A percentile compares a stretch with the other conserved stretches of the same genome.
These are phyloP conservation scores for Sarcoramphus papa DNA, from an alignment of 2,797 vertebrate species.

Conservation along the genomic window DNA sequence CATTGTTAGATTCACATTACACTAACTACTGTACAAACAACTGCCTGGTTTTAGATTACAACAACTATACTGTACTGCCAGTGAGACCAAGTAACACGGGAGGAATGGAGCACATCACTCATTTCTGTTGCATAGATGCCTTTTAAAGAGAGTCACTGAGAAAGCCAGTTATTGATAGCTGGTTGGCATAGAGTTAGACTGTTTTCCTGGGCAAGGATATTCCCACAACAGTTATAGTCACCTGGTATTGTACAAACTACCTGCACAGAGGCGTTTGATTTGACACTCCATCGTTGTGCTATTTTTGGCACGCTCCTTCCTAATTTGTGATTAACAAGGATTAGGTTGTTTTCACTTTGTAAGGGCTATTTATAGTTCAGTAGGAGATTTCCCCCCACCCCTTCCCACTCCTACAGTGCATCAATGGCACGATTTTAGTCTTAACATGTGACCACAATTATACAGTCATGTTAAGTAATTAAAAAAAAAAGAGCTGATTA, in stretches of 20 bases:
- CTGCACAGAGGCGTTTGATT: constrained; percentile 16
- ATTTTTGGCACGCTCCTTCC: constrained; percentile 14
- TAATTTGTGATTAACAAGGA: constrained; percentile 58
- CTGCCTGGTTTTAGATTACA: constrained; percentile 48
- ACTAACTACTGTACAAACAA: constrained; percentile 55
- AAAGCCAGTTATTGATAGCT: neutral
- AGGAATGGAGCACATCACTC: constrained; percentile 29
- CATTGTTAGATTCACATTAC: constrained; percentile 10
- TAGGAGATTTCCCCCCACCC: neutral
- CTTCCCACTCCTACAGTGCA: neutral
- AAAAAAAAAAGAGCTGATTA: neutral
- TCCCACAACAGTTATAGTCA: constrained; percentile 30
- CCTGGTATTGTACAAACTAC: constrained; percentile 12
- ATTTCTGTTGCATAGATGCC: neutral
- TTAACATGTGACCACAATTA: neutral
- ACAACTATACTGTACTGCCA: neutral
- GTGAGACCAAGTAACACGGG: neutral
- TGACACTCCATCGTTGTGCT: neutral
- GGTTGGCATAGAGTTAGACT: neutral
- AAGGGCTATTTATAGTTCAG: constrained; percentile 45
- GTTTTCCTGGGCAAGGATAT: constrained; percentile 11
- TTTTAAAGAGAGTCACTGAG: constrained; percentile 29
- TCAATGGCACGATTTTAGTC: constrained; percentile 45
- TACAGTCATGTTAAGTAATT: constrained; percentile 10
- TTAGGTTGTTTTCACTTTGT: constrained; percentile 64